Evolutionary conservation across 2,888 invertebrate genomes (phyloP), one percentile per base, ranked within the genome.

Genomic region (Trissoscelio sp.): DNA sequence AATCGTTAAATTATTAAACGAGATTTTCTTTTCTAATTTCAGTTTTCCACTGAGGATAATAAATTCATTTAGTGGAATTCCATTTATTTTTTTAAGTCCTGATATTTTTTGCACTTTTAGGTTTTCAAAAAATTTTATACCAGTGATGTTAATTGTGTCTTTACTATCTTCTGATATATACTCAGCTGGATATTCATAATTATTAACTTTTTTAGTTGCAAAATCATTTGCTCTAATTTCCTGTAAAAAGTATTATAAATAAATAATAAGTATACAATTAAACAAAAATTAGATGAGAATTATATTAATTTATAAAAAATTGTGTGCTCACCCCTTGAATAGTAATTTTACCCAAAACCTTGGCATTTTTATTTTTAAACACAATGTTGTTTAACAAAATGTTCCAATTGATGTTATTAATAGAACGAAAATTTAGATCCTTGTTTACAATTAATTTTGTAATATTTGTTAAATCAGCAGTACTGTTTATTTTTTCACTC

Each of bases 1-100:
- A n/a, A 94, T 90, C 86, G 92, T 92, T 44, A 94, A 88, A 83
- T 93, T 89, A 9, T 92, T 90, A 79, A 94, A 94, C 0, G 92
- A 92, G 3, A 93, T 92, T 79, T 89, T 88, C 0, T 93, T 92
- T 0, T 90, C 83, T 6, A 93, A 81, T 81, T 90, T 91, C 84
- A 93, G 93, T 5, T 90, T 83, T 31, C 91, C 91, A 11, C 91
- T 88, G 0, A 93, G 81, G 0, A 92, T 92, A 0, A 94, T 90
- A 4, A 93, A 91, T 58, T 93, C 90, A 0, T 89, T 81, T 0
- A 92, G 91, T 81, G 92, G 85, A 3, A 93, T 85, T 0, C 90
- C 92, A 86, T 94, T 93, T 14, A 94, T 88, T 9, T 79, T 88
- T 42, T 91, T 91, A 0, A 89, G 84, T 0, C 89, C 90, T 18